Evolutionary conservation across 1,140 invertebrate species (phyloP).

Genomic region (Cyphomyrmex costatus): DNA sequence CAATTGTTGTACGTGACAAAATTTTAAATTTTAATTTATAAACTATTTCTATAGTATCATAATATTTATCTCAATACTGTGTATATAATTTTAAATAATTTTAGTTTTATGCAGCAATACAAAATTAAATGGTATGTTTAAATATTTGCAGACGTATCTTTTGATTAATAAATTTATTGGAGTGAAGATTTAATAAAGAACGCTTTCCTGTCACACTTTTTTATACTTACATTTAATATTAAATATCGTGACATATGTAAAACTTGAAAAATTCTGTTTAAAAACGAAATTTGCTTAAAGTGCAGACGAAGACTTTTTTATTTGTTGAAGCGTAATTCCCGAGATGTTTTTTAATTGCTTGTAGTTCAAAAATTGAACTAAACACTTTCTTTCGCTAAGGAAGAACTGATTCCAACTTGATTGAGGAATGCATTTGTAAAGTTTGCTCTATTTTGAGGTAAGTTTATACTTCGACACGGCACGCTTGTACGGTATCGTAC

Average conservation of each 20-base stretch:
- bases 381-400: not conserved
- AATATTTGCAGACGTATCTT: not conserved
- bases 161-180: not conserved
- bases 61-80: not conserved
- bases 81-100: not conserved
- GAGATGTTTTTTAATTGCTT: not conserved
- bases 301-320: not conserved
- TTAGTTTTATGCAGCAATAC: not conserved
- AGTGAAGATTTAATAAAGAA: not conserved
- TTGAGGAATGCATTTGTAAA: not conserved
- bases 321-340: not conserved
- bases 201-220: not conserved
- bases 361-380: not conserved
- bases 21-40: not conserved
- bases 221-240: not conserved
- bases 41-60: not conserved
- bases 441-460: conserved; percentile 24
- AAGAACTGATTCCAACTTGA: conserved; percentile 30
- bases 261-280: not conserved
- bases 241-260: not conserved
- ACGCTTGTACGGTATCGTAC: conserved; percentile 11
- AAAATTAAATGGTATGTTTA: not conserved
- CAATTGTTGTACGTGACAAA: not conserved
- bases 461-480: not conserved
- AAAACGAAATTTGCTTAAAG: not conserved